phyloP scores from a whole-genome alignment of 2,113 vertebrate species.

The Seriola quinqueradiata region DNA sequence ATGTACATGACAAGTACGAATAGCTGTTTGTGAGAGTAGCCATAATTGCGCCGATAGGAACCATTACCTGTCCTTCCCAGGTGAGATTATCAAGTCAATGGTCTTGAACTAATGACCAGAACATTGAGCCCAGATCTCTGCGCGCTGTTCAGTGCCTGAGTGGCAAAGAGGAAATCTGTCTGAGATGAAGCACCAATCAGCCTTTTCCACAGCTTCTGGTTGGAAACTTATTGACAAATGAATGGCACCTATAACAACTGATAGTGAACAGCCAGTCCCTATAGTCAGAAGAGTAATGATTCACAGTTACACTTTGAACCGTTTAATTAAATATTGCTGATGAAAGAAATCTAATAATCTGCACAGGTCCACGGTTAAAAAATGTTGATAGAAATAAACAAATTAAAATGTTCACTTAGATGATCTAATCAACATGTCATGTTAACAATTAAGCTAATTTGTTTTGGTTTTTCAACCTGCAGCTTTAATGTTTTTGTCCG shows the following conservation, averaged over 20 bases:
- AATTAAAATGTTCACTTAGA: neutral
- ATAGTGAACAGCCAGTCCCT: constrained; percentile 22
- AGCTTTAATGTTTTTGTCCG: neutral
- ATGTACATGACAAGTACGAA: constrained; percentile 73
- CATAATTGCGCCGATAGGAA: constrained; percentile 78
- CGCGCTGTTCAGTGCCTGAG: constrained; percentile 59
- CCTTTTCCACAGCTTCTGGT: constrained; percentile 24
- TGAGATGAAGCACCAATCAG: constrained; percentile 54
- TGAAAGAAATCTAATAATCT: neutral
- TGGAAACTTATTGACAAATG: constrained; percentile 30
- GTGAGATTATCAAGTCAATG: constrained; percentile 83
- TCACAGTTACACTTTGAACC: neutral
- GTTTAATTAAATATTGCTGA: constrained; percentile 16
- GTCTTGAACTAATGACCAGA: constrained; percentile 83
- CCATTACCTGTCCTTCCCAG: constrained; percentile 83
- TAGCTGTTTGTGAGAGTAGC: constrained; percentile 73
- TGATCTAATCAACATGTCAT: too few species aligned
- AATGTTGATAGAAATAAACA: neutral
- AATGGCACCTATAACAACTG: constrained; percentile 17
- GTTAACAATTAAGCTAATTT: neutral
- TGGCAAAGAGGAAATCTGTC: constrained; percentile 40
- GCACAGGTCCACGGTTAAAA: neutral
- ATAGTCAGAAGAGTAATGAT: neutral
- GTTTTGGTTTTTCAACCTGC: neutral
- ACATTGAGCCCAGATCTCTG: constrained; percentile 70